phyloP scores from a whole-genome alignment of 2,888 invertebrate genomes.

The Diabrotica balteata region DNA sequence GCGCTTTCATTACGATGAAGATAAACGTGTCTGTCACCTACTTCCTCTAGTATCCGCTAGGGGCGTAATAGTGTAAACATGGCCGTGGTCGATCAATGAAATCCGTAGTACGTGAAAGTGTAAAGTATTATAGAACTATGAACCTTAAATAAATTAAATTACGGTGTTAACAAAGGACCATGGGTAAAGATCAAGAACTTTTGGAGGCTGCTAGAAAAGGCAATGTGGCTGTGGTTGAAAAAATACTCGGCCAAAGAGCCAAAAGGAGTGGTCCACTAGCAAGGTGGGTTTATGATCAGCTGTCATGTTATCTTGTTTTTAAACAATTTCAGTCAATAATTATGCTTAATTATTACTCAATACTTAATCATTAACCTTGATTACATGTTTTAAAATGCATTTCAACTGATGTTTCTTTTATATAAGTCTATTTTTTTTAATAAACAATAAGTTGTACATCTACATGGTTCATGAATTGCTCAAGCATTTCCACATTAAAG shows the following conservation, averaged over 20 bases:
- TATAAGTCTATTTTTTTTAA: not conserved
- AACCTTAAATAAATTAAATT: conserved; percentile 52
- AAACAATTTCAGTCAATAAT: conserved; percentile 15
- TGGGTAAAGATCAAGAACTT: conserved; percentile 97
- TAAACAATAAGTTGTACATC: not conserved
- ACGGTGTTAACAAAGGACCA: conserved; percentile 58
- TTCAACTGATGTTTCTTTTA: conserved; percentile 1
- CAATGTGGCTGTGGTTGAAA: conserved; percentile 86
- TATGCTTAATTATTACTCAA: not conserved
- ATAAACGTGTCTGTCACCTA: conserved; percentile 13
- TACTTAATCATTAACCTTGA: not conserved
- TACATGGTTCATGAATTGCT: too few relatives aligned
- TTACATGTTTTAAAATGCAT: not conserved
- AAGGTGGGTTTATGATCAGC: conserved; percentile 71
- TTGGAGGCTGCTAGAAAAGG: conserved; percentile 95
- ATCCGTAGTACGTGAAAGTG: conserved; percentile 68
- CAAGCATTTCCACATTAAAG: too few relatives aligned
- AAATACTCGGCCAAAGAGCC: conserved; percentile 86
- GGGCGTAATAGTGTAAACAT: conserved; percentile 67
- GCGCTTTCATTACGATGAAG: not conserved
- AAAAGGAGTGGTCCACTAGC: conserved; percentile 94
- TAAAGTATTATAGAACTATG: conserved; percentile 57
- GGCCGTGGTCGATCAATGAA: conserved; percentile 81
- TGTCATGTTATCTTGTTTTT: conserved; percentile 43
- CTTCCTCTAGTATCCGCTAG: conserved; percentile 52